Evolutionary conservation across 2,113 vertebrate species (phyloP), one percentile per base, ranked within the genome.

Genomic region (Pseudonaja textilis): DNA sequence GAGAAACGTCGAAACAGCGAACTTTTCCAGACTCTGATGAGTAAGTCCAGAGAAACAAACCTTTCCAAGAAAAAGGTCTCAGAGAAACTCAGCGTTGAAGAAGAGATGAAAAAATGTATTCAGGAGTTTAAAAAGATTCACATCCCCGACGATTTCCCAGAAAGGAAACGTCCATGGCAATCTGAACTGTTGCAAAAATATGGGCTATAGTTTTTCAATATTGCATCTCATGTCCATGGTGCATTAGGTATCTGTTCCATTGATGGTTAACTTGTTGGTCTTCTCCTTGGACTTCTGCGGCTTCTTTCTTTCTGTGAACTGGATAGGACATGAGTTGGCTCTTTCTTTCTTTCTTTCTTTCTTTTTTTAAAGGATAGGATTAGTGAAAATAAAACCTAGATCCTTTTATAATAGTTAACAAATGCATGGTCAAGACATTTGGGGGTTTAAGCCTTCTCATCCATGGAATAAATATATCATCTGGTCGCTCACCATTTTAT

Each of bases 51-150:
- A 92, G 98, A 98, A 95, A 98, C 98, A 6, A 98, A 98, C 64
- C 98, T 98, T 88, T 98, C 98, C 90, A 98, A 98, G 97, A 98
- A 98, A 97, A 99, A 98, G 96, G 98, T 98, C 57, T 98, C 97
- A 34, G 98, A 98, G 97, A 98, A 98, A 96, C 97, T 98, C 89
- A 98, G 97, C 14, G 96, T 97, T 7, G 98, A 98, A 96, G 98
- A 99, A 95, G 98, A 99, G 96, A 99, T 99, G 98, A 98, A 98
- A 96, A 98, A 98, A 95, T 99, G 98, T 87, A 98, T 99, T 93
- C 98, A 98, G 96, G 98, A 99, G 97, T 99, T 99, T 96, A 98
- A 98, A 96, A 98, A 98, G 95, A 98, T 99, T 96, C 98, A 98
- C 93, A 99, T 99, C 96, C 98, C 98, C 39, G 98, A 98, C 96